Evolutionary conservation across 2,888 invertebrate species (phyloP).

Genomic region (Apamea anceps): DNA sequence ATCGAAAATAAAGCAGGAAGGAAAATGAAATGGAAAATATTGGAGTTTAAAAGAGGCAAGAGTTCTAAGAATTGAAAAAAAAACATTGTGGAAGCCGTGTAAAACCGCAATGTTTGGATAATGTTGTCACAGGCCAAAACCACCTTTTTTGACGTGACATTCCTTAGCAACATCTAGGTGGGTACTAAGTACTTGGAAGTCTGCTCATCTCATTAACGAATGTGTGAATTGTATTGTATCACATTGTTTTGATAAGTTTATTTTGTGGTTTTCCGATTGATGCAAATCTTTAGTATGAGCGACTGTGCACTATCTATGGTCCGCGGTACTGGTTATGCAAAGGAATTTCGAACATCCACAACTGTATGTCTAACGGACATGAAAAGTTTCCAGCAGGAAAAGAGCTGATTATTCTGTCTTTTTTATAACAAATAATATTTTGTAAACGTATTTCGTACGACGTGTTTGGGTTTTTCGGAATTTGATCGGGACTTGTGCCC

Average conservation of each 20-base stretch:
- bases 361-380: not conserved
- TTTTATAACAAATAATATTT: not conserved
- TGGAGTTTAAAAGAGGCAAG: not conserved
- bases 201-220: not conserved
- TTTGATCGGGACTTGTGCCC: no score
- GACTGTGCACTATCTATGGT: not conserved
- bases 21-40: not conserved
- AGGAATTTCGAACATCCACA: not conserved
- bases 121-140: not conserved
- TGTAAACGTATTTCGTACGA: no score
- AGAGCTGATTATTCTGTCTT: no score
- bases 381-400: not conserved
- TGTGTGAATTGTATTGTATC: not conserved
- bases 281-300: not conserved
- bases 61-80: constrained; percentile 11
- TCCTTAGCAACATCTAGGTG: not conserved
- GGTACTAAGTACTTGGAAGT: not conserved
- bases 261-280: constrained; percentile 12
- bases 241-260: not conserved
- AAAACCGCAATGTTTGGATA: constrained; percentile 2
- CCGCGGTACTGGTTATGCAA: not conserved
- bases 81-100: not conserved
- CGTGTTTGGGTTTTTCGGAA: no score
- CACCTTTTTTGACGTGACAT: not conserved
- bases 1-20: not conserved